Evolutionary conservation across 2,888 invertebrate genomes (phyloP).

Genomic region (Melanchra persicariae): DNA sequence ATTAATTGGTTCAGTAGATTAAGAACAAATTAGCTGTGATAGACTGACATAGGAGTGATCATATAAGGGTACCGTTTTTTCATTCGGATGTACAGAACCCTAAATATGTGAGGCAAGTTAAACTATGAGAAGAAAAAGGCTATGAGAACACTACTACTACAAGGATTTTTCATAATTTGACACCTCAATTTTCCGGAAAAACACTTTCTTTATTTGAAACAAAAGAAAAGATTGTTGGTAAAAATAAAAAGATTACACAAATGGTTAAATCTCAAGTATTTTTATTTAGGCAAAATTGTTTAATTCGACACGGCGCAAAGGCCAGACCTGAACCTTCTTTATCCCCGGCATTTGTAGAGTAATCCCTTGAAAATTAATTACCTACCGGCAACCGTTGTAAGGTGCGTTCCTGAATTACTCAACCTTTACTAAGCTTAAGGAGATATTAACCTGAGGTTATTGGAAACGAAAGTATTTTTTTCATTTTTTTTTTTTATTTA

Average conservation of each 20-base stretch:
- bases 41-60: no score
- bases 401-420: slow-evolving; percentile 71
- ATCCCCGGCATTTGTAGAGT: slow-evolving; percentile 84
- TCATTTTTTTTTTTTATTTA: slow-evolving; percentile 10
- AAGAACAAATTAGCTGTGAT: no score
- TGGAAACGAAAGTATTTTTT: slow-evolving; percentile 44
- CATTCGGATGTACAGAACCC: no score
- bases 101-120: no score
- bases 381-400: slow-evolving; percentile 75
- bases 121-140: no score
- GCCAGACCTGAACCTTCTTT: slow-evolving; percentile 79
- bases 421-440: slow-evolving; percentile 77
- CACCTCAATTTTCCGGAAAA: neutral
- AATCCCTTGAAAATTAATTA: slow-evolving; percentile 89
- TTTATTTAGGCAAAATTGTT: slow-evolving; percentile 78
- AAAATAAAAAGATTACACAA: slow-evolving; percentile 48
- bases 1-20: no score
- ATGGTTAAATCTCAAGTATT: slow-evolving; percentile 59
- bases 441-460: slow-evolving; percentile 71
- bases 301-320: slow-evolving; percentile 78
- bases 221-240: neutral
- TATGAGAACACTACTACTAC: no score
- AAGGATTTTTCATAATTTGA: no score
- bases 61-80: no score
- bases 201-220: slow-evolving; percentile 1